Evolutionary conservation across 2,113 vertebrate genomes (phyloP), one percentile per base, ranked within the genome.

Genomic region (Parus major): DNA sequence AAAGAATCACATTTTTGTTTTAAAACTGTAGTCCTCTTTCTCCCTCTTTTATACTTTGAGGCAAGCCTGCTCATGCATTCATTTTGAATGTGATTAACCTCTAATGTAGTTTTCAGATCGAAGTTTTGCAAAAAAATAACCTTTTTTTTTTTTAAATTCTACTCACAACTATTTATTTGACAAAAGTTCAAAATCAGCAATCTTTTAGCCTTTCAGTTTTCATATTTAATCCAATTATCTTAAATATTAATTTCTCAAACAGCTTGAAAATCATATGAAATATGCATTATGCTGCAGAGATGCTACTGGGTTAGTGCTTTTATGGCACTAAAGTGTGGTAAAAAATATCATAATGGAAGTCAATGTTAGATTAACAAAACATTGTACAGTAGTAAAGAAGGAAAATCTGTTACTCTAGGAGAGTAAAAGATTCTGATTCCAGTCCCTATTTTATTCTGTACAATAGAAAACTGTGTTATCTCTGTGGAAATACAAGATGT

Each of bases 171-270:
- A 49, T 69, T 77, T 4, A 27, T 53, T 81, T 92, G n/a, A 33
- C 31, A 31, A 49, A 92, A 88, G 15, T 84, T 86, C 44, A 89
- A 75, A 82, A 76, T 71, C 25, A 71, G 6, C 15, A 82, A 56
- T 3, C 4, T 64, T 86, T 90, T 83, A 81, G 59, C 18, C 60
- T 68, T 86, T 49, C 44, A 31, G 13, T 79, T 95, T 93, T 65
- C 65, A 68, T 33, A 72, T 49, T 79, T 72, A 13, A 46, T 78
- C 35, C 31, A 42, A 56, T 81, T 33, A 76, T 50, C 7, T 79
- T 85, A 92, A 91, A 95, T 84, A 92, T 87, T 84, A 87, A 87
- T 85, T 87, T 91, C 28, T 79, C 36, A 49, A 83, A 56, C 22
- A 84, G 4, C 16, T 92, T 20, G 23, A 89, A 71, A 85, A 44